A percentile compares a stretch with the other conserved stretches of the same genome.
Conservation (phyloP, 2,113 vertebrate genomes). For the Herpetotheres cachinnans region DNA sequence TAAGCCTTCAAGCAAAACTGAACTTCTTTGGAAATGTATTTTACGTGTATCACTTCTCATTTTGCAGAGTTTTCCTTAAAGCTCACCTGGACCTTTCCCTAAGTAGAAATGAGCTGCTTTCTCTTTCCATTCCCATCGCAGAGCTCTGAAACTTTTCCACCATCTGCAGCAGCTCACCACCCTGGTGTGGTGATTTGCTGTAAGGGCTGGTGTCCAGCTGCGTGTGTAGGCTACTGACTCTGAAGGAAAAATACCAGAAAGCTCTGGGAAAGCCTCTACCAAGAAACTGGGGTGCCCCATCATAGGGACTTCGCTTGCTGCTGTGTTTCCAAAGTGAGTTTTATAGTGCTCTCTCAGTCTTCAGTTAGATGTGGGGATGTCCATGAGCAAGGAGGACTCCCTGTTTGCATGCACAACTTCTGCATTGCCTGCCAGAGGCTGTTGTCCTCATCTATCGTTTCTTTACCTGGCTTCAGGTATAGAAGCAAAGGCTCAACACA, state of each 20-base stretch:
- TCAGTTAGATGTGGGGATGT: background rate
- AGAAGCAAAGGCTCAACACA: background rate
- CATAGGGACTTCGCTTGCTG: background rate
- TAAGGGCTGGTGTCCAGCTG: background rate
- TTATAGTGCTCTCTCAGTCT: background rate
- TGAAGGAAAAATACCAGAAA: background rate
- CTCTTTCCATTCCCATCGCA: background rate
- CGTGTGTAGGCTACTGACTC: background rate
- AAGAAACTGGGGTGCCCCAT: background rate
- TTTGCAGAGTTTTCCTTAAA: background rate
- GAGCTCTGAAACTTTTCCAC: background rate
- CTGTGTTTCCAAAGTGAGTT: background rate
- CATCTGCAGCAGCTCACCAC: background rate
- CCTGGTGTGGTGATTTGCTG: background rate
- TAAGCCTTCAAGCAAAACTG: background rate
- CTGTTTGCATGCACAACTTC: background rate
- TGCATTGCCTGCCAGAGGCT: background rate
- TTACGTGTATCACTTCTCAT: background rate
- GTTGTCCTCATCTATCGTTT: background rate
- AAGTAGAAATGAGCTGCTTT: background rate
- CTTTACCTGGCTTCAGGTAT: background rate
- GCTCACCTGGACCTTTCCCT: background rate
- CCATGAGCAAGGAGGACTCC: rapidly evolving
- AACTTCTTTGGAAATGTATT: background rate
- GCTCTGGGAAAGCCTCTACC: background rate